Base-by-base conservation (phyloP, 2,888 invertebrate genomes). In the Eurois occulta region DNA sequence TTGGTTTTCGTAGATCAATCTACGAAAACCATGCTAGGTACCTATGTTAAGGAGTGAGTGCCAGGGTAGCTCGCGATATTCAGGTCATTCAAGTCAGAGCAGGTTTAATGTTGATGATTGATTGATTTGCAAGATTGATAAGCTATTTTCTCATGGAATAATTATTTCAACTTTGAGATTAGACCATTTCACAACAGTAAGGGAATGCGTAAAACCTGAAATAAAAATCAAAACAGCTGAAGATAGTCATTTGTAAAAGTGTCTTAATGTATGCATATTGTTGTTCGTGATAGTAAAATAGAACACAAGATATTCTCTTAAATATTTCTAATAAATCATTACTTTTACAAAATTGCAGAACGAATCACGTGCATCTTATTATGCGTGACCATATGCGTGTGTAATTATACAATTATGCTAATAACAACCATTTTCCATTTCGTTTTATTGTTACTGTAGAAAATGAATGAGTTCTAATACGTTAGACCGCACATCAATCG, bases 351-450 rank as follows among this genome's bases (percentile, higher is more conserved):
- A 55, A 75, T 79, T 43, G 8, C 46, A 58, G 28, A 65, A 46
- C 4, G 43, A 32, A 67, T 80, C 66, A 60, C 58, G 43, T 72
- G 70, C 32, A n/a, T 28, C 43, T 38, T 65, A 67, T 52, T 65
- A n/a, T 62, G 70, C 78, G 82, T 75, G 80, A 79, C 58, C 62
- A 38, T 74, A 65, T 75, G 79, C 86, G 83, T 65, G 77, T 69
- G 69, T 76, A 72, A 72, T 81, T 66, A 68, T 65, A 66, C 67
- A 78, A 78, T 80, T 80, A 80, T 80, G 84, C 55, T 77, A 74
- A 77, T 72, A 35, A 66, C 38, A 60, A 64, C 6, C 16, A 48
- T 77, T 87, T 83, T 80, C 55, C 75, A 80, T 83, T 83, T 85
- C 73, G 72, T 77, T 85, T 52, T 77, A 55, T 67, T 71, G 46